These are phyloP conservation scores for Anthrax anthrax DNA, from an alignment of 2,888 invertebrate genomes.

Conservation along the genomic window DNA sequence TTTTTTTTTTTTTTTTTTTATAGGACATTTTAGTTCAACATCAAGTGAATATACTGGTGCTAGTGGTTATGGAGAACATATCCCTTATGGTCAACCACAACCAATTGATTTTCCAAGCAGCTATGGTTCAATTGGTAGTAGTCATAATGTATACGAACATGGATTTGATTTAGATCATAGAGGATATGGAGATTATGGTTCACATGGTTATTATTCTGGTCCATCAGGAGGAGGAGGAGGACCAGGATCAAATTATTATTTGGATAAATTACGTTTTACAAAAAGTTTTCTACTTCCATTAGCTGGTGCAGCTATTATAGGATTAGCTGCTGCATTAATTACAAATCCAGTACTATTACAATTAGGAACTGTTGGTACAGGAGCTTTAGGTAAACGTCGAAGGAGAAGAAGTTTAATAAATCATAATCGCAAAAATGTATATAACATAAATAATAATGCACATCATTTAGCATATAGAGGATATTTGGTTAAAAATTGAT, in stretches of 20 bases:
- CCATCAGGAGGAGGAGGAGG: too few species aligned
- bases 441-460: neutral
- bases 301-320: slow-evolving; percentile 65
- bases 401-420: neutral
- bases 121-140: slow-evolving; percentile 5
- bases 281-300: slow-evolving; percentile 54
- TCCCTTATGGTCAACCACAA: slow-evolving; percentile 16
- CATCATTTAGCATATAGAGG: slow-evolving; percentile 3
- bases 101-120: slow-evolving; percentile 14
- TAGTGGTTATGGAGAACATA: neutral
- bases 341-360: slow-evolving; percentile 65
- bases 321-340: slow-evolving; percentile 65
- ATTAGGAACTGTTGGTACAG: slow-evolving; percentile 56
- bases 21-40: slow-evolving; percentile 1
- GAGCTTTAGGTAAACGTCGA: slow-evolving; percentile 16
- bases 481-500: slow-evolving; percentile 1
- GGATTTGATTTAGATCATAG: slow-evolving; percentile 10
- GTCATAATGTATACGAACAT: neutral
- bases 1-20: too few species aligned
- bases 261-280: slow-evolving; percentile 24
- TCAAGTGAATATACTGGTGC: neutral
- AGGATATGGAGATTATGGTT: slow-evolving; percentile 11
- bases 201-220: neutral
- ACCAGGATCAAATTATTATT: slow-evolving; percentile 3
- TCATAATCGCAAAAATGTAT: neutral